Conservation (phyloP, 2,888 invertebrate genomes). For the Chymomyza procnemis region DNA sequence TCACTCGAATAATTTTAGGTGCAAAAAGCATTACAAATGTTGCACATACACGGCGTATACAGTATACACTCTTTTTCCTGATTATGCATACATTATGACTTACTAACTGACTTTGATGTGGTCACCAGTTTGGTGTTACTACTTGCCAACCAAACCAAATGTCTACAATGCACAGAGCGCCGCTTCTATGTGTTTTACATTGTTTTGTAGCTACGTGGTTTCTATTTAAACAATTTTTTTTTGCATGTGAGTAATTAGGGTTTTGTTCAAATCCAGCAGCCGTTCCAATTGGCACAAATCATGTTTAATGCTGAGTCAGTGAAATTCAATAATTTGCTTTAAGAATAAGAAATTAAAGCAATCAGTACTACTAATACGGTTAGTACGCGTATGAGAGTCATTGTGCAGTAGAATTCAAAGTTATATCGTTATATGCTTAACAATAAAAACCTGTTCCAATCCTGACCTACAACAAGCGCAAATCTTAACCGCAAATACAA, state of each 20-base stretch:
- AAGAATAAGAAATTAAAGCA: background rate
- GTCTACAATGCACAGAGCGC: background rate
- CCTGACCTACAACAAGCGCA: constrained; percentile 62
- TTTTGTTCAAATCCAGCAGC: background rate
- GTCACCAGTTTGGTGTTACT: background rate
- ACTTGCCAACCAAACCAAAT: background rate
- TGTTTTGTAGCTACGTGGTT: background rate
- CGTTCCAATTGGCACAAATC: background rate
- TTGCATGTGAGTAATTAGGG: background rate
- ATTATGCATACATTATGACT: background rate
- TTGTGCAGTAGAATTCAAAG: too few species aligned
- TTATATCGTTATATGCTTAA: constrained; percentile 23
- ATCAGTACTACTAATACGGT: background rate
- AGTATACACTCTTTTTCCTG: background rate
- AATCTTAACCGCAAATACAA: constrained; percentile 56
- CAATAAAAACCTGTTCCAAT: constrained; percentile 49
- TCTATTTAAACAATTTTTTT: background rate
- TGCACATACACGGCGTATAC: constrained; percentile 44
- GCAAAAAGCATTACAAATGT: constrained; percentile 66
- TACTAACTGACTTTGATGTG: background rate
- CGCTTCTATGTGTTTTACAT: background rate
- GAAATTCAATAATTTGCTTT: background rate
- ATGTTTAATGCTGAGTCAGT: background rate
- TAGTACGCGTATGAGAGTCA: too few species aligned
- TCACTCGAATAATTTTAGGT: constrained; percentile 14